Base-by-base conservation (phyloP, 2,113 vertebrate species). In the Gnathochromis pfefferi region DNA sequence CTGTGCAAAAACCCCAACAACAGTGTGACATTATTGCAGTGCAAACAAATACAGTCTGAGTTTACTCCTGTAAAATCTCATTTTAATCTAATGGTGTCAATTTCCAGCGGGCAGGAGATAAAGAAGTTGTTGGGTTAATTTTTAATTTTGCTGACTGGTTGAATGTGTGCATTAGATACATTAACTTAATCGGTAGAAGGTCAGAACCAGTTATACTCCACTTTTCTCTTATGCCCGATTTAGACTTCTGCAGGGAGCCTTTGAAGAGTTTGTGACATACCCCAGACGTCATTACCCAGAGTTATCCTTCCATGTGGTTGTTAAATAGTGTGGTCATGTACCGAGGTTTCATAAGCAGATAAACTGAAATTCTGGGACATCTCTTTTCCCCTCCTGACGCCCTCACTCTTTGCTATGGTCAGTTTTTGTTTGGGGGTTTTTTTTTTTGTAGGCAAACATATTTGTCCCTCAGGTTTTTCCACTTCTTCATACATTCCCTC, bases 361-460 rank as follows among this genome's bases (percentile, higher is more conserved):
- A 38, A 65, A 65, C 60, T 35, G 0, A 65, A 65, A 65, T 63
- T 4, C 31, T 0, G 58, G 17, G 3, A 38, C 17, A n/a, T 65
- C 60, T 65, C 9, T 5, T n/a, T 65, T n/a, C 2, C 31, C 33
- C 60, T 38, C 9, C 60, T 38, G 33, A 13, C 0, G 0, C 10
- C 17, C 10, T 38, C 6, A 65, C 19, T 38, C 6, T 65, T 38
- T 65, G 6, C 19, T 65, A 65, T 65, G 31, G 17, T n/a, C 60
- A 38, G 31, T 38, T 12, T 38, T 65, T 38, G 6, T 65, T 1
- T 35, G 6, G n/a, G 16, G 3, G 0, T 26, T 26, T 28, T 1
- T 3, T 19, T 31, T 12, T 63, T n/a, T 3, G 31, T 12, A n/a
- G 6, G 33, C 17, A 38, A 38, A 65, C 33, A 38, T 21, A 38